Base-by-base conservation (phyloP, 1,140 invertebrate species). In the Cryptotermes secundus region DNA sequence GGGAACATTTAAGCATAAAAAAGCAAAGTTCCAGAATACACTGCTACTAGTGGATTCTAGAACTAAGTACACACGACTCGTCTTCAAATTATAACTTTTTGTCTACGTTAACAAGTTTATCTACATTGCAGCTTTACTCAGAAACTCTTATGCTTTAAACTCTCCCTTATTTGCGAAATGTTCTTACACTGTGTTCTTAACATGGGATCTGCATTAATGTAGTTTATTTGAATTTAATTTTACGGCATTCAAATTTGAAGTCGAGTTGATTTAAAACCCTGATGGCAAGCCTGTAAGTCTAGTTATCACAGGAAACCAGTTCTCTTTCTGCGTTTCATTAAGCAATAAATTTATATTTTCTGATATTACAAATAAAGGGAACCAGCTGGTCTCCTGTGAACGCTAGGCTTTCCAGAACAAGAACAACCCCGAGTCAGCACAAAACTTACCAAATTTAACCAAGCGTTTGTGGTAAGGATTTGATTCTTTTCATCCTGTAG, bases 401-500 rank as follows among this genome's bases (percentile, higher is more conserved):
- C n/a, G n/a, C n/a, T 72, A 72, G n/a, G 14, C 26, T n/a, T 3
- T 3, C 4, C 59, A 72, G 59, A 7, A 72, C 59, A 72, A 72
- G 4, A 10, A 72, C 7, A 72, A 72, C 81, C 81, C 36, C 7
- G 81, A 38, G 38, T 45, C 36, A 49, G 81, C 81, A 82, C 36
- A 31, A 26, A 42, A 90, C 92, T 91, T 90, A 92, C 92, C 90
- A 93, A 89, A 86, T 92, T 90, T 86, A 93, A 89, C 92, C 92
- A 93, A 85, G 92, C 89, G 88, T 92, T 92, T 86, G 91, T 91
- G 84, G 91, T 91, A 81, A 93, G 89, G 86, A 93, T 92, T 89
- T 93, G 92, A 89, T 93, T 94, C 89, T 93, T 93, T 90, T 93
- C 93, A 89, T 93, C 93, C 92, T 93, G 90, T 87, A 90, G 89